A percentile compares a stretch with the other conserved stretches of the same genome.
These are phyloP conservation scores for Seriola rivoliana DNA, from an alignment of 2,113 vertebrate species.

Conservation along the genomic window DNA sequence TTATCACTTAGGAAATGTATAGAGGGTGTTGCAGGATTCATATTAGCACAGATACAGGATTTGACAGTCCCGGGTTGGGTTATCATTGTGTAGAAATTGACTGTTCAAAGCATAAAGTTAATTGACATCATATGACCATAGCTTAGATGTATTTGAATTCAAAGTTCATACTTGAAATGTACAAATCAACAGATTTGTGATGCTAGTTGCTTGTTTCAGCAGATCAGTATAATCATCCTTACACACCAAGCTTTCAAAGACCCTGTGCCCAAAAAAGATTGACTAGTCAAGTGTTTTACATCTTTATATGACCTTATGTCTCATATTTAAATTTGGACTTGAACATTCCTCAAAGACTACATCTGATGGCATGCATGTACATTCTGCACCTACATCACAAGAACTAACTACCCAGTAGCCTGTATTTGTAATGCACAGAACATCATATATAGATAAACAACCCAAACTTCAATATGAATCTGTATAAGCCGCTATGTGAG, in stretches of 20 bases:
- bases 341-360: neutral
- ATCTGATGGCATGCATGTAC: neutral
- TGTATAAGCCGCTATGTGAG: too few relatives aligned
- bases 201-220: neutral
- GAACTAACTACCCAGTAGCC: neutral
- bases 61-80: neutral
- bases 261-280: neutral
- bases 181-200: neutral
- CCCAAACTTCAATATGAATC: too few relatives aligned
- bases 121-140: neutral
- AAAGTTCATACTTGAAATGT: neutral
- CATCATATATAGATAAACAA: neutral
- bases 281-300: neutral
- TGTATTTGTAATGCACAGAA: neutral
- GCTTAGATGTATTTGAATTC: neutral
- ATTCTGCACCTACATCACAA: neutral
- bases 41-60: slow-evolving; percentile 15
- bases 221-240: neutral
- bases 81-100: neutral
- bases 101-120: neutral
- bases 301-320: too few relatives aligned
- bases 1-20: slow-evolving; percentile 16
- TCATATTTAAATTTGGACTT: neutral
- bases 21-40: slow-evolving; percentile 9
- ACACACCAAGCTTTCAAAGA: slow-evolving; percentile 10